Base-by-base conservation (phyloP, 2,113 vertebrate species). In the Scartelaos histophorus region DNA sequence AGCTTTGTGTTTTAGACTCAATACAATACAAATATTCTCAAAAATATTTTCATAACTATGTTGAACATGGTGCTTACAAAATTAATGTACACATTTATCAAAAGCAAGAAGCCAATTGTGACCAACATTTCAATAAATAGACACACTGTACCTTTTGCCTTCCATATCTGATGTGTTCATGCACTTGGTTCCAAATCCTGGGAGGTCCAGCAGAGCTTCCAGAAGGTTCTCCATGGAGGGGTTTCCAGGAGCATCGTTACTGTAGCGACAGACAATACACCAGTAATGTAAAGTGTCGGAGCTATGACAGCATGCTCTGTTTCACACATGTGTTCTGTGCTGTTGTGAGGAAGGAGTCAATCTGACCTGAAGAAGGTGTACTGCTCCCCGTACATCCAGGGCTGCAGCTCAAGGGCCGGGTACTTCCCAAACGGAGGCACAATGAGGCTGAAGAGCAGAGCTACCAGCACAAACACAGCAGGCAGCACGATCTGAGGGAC, bases 301-400 rank as follows among this genome's bases (percentile, higher is more conserved):
- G 12, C 6, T 16, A 19, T 38, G 16, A 17, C 3, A 35, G 19
- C 60, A 12, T n/a, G 53, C 9, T 10, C 0, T n/a, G 4, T 21
- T 56, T 56, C 53, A 22, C 53, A 56, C 9, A 56, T 22, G 2
- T 17, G 3, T 47, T 47, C 16, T 49, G 15, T 11, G 7, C 51
- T 54, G 51, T 21, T 54, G 19, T 17, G 19, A 21, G 53, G 62
- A 13, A 3, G 17, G 45, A n/a, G 19, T 16, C 0, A 35, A 16
- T 35, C 75, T 22, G 83, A 98, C 97, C 97, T 98, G 91, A 96
- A 94, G 82, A 97, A 97, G 58, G 95, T 96, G 83, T 92, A 93
- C 87, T 97, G 96, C 2, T 93, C 79, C 3, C 95, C 94, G 0
- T 97, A 97, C 94, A 97, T 95, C 91, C 91, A 91, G 0, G 95